These are phyloP conservation scores for Hypomesus transpacificus DNA, from an alignment of 2,113 vertebrate genomes.

Conservation along the genomic window DNA sequence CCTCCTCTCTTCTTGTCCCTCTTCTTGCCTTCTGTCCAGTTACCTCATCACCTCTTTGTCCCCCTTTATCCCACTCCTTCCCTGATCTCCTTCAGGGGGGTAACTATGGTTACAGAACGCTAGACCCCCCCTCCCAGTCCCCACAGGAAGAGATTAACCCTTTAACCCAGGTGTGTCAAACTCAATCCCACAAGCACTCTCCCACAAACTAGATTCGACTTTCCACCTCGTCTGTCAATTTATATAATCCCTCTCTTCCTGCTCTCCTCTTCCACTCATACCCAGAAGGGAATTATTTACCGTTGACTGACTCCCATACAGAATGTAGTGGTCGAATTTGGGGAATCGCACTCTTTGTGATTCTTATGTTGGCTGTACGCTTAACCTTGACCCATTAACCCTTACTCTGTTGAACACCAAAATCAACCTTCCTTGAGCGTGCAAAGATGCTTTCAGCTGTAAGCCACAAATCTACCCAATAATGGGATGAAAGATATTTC, in stretches of 20 bases:
- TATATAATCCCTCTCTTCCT: not conserved
- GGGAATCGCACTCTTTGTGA: too few relatives aligned
- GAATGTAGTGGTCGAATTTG: too few relatives aligned
- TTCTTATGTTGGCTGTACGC: too few relatives aligned
- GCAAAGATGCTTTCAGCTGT: too few relatives aligned
- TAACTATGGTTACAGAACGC: slow-evolving; percentile 38
- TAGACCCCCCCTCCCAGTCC: not conserved
- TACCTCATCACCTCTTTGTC: not conserved
- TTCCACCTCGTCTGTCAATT: not conserved
- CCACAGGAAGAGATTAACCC: slow-evolving; percentile 51
- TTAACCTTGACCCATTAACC: too few relatives aligned
- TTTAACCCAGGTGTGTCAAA: slow-evolving; percentile 47
- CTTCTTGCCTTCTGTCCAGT: not conserved
- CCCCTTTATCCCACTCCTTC: too few relatives aligned
- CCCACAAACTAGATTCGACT: not conserved
- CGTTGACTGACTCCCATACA: too few relatives aligned
- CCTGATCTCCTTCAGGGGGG: slow-evolving; percentile 27
- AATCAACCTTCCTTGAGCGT: not conserved
- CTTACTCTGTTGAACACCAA: not conserved
- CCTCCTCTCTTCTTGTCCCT: not conserved
- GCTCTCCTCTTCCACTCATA: too few relatives aligned
- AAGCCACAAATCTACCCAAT: too few relatives aligned
- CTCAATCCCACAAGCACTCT: slow-evolving; percentile 30
- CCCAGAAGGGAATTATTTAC: too few relatives aligned
- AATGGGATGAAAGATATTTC: too few relatives aligned